Conservation (phyloP, 1,140 invertebrate species). For the Diabrotica undecimpunctata region DNA sequence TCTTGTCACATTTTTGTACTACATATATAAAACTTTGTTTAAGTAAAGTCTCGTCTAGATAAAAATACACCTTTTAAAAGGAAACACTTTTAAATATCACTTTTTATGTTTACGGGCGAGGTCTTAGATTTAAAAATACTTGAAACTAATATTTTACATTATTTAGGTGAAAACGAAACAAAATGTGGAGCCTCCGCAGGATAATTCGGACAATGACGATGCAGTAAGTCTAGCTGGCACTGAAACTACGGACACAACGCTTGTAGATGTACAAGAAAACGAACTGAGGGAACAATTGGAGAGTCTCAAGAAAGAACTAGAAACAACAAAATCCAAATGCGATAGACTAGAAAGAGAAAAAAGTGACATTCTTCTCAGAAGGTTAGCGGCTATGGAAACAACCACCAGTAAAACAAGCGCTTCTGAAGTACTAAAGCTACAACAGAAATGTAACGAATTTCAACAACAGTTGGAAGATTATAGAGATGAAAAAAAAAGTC, state of each 20-base stretch:
- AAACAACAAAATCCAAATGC: slow-evolving; percentile 61
- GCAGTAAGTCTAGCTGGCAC: slow-evolving; percentile 51
- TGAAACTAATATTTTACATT: too few species aligned
- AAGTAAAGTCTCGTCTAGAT: too few species aligned
- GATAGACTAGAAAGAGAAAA: slow-evolving; percentile 82
- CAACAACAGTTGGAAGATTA: slow-evolving; percentile 74
- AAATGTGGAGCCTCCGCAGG: slow-evolving; percentile 7
- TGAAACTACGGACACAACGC: slow-evolving; percentile 55
- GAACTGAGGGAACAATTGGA: slow-evolving; percentile 63
- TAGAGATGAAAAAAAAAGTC: slow-evolving; percentile 75
- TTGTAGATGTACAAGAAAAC: slow-evolving; percentile 48
- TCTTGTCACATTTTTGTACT: too few species aligned
- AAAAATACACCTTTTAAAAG: too few species aligned
- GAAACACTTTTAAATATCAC: too few species aligned
- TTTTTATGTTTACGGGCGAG: too few species aligned
- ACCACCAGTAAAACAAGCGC: slow-evolving; percentile 66
- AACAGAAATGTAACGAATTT: slow-evolving; percentile 80
- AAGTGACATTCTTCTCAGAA: slow-evolving; percentile 74
- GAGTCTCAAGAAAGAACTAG: slow-evolving; percentile 61
- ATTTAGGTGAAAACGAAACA: slow-evolving; percentile 14
- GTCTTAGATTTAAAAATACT: too few species aligned
- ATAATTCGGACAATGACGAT: slow-evolving; percentile 40
- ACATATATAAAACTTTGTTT: too few species aligned
- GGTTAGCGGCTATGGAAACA: slow-evolving; percentile 71
- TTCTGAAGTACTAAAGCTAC: slow-evolving; percentile 66